Evolutionary conservation across 2,113 vertebrate genomes (phyloP).

Genomic region (Stigmatopora nigra): DNA sequence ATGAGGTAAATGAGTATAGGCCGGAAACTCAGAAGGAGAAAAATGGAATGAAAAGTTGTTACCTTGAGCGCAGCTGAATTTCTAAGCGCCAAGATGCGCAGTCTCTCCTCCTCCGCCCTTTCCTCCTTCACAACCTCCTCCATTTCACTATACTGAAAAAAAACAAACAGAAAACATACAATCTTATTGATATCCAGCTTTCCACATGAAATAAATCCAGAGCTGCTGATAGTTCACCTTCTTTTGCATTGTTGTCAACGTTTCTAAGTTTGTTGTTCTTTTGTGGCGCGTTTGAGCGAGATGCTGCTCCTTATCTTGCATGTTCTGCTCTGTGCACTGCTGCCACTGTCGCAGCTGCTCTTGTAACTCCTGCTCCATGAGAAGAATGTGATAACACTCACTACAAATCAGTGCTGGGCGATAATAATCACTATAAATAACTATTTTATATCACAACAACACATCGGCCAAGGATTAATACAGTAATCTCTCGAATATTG

Average conservation of each 20-base stretch:
- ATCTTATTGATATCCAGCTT: neutral
- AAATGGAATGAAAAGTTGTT: slow-evolving; percentile 9
- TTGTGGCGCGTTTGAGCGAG: slow-evolving; percentile 13
- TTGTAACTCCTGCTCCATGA: slow-evolving; percentile 31
- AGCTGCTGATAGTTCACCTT: slow-evolving; percentile 24
- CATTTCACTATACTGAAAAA: slow-evolving; percentile 42
- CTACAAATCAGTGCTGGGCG: too few species aligned
- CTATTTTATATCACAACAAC: too few species aligned
- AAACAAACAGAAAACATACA: slow-evolving; percentile 32
- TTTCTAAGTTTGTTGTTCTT: slow-evolving; percentile 34
- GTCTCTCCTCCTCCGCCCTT: slow-evolving; percentile 39
- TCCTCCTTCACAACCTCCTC: slow-evolving; percentile 50
- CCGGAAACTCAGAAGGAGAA: neutral
- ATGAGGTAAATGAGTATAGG: neutral
- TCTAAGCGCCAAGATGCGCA: slow-evolving; percentile 15
- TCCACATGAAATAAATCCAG: neutral
- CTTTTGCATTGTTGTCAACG: slow-evolving; percentile 35
- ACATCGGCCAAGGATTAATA: too few species aligned
- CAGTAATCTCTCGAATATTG: too few species aligned
- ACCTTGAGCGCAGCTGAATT: slow-evolving; percentile 41
- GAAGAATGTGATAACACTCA: neutral
- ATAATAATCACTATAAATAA: too few species aligned
- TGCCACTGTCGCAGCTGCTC: slow-evolving; percentile 23
- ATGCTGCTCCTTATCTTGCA: slow-evolving; percentile 35
- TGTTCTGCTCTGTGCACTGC: slow-evolving; percentile 20